phyloP scores from a whole-genome alignment of 2,113 vertebrate genomes.

The Brachyhypopomus occidentalis region DNA sequence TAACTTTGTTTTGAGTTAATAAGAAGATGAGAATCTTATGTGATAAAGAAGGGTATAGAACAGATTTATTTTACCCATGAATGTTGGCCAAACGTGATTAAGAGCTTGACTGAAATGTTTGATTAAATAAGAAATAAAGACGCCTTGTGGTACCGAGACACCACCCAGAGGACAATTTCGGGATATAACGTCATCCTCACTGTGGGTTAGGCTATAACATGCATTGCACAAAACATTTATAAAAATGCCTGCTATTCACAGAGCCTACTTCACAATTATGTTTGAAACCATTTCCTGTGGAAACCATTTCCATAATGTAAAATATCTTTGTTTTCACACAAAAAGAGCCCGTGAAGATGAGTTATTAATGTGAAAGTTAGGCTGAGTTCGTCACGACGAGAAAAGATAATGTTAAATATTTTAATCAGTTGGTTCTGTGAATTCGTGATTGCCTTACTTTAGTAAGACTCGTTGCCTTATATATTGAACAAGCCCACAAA shows the following conservation, averaged over 20 bases:
- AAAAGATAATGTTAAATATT: not conserved
- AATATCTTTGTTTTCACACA: no score
- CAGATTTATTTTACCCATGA: not conserved
- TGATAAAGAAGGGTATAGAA: not conserved
- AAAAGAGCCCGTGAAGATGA: no score
- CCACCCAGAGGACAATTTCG: constrained; percentile 9
- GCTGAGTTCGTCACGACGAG: no score
- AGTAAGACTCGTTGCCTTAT: not conserved
- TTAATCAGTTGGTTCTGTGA: not conserved
- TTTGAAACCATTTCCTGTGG: not conserved
- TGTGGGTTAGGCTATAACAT: not conserved
- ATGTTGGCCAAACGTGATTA: not conserved
- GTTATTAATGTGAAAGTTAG: no score
- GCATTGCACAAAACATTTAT: no score
- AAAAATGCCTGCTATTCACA: not conserved
- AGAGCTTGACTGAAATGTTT: not conserved
- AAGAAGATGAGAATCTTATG: not conserved
- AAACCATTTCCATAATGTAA: not conserved
- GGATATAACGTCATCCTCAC: not conserved
- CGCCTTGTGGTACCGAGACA: not conserved
- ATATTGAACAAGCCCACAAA: not conserved
- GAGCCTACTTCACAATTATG: not conserved
- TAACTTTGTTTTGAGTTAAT: not conserved
- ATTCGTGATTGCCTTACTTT: not conserved
- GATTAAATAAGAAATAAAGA: not conserved